Evolutionary conservation across 2,888 invertebrate genomes (phyloP).

Genomic region (Galeruca laticollis): DNA sequence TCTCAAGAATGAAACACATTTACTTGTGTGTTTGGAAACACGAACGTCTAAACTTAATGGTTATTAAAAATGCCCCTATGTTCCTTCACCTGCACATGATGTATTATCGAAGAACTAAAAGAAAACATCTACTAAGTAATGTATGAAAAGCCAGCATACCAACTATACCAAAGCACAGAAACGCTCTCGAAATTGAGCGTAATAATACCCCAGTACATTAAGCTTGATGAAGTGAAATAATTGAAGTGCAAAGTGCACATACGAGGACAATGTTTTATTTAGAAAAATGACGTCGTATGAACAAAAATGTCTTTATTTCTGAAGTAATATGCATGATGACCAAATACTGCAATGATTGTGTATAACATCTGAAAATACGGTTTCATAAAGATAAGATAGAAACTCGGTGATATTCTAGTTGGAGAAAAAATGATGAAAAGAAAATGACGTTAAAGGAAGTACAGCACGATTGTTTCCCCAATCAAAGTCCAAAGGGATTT

Average conservation of each 20-base stretch:
- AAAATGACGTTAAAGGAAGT: too few species aligned
- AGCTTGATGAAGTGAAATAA: conserved; percentile 21
- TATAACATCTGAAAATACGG: not conserved
- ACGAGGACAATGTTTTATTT: conserved; percentile 7
- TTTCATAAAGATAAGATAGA: not conserved
- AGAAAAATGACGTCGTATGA: not conserved
- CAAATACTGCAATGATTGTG: not conserved
- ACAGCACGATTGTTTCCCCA: too few species aligned
- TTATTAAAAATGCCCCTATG: not conserved
- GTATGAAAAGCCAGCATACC: not conserved
- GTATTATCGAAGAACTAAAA: not conserved
- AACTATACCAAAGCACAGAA: conserved; percentile 1
- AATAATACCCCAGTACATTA: conserved; percentile 14
- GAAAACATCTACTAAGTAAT: not conserved
- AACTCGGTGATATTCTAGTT: not conserved
- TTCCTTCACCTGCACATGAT: not conserved
- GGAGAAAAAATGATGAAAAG: not conserved
- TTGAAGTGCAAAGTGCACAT: conserved; percentile 11
- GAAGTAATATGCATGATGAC: not conserved
- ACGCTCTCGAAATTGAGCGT: not conserved
- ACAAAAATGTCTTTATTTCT: conserved; percentile 1
- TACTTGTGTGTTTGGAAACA: too few species aligned
- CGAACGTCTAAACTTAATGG: not conserved
- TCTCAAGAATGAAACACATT: too few species aligned
- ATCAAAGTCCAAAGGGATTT: too few species aligned